phyloP scores from a whole-genome alignment of 2,113 vertebrate genomes.

The Chamaea fasciata region DNA sequence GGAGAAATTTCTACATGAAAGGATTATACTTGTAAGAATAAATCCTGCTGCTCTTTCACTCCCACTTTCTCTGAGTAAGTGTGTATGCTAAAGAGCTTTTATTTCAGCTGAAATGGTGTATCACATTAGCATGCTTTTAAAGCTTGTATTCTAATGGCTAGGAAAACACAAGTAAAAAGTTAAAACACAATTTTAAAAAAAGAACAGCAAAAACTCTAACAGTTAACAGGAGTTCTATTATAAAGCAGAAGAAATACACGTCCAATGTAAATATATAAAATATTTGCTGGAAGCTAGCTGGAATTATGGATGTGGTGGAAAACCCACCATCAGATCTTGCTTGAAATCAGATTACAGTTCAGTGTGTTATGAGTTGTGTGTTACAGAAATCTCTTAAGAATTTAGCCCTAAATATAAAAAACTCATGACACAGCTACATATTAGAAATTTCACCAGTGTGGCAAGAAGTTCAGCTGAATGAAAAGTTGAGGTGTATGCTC shows the following conservation, averaged over 20 bases:
- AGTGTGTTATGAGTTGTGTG: not conserved
- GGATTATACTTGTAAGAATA: not conserved
- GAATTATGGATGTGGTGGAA: not conserved
- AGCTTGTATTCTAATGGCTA: not conserved
- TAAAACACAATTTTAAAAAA: not conserved
- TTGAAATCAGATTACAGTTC: not conserved
- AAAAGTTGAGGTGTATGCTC: not conserved
- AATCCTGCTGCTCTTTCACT: not conserved
- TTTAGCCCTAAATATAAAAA: not conserved
- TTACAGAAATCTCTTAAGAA: not conserved
- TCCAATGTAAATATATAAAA: not conserved
- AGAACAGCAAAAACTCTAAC: not conserved
- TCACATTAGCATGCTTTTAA: not conserved
- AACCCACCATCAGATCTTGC: not conserved
- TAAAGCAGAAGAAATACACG: not conserved
- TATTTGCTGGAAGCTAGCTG: not conserved
- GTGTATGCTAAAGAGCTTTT: not conserved
- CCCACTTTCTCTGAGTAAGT: not conserved
- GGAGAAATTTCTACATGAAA: not conserved
- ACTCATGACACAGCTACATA: not conserved
- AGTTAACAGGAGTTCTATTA: not conserved
- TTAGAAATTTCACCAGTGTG: not conserved
- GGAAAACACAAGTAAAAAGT: not conserved
- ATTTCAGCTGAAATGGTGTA: not conserved
- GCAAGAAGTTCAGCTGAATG: not conserved